A percentile compares a stretch with the other conserved stretches of the same genome.
phyloP scores from a whole-genome alignment of 2,797 vertebrate genomes.

The Alexandromys oeconomus region DNA sequence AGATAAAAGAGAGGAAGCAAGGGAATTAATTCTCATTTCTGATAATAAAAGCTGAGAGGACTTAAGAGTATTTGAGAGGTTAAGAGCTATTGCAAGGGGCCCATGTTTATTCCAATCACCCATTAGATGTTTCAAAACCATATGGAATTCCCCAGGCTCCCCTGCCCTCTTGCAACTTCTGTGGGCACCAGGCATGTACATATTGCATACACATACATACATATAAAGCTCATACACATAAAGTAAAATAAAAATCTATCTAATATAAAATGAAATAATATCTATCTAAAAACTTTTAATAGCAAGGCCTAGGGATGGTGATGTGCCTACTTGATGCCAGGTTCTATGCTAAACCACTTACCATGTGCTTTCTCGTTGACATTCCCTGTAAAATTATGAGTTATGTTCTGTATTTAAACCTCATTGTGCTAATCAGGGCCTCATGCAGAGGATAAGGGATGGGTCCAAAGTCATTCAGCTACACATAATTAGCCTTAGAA shows the following conservation, averaged over 20 bases:
- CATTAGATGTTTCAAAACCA: neutral
- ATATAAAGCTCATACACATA: neutral
- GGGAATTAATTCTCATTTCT: neutral
- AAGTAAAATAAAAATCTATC: neutral
- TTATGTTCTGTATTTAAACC: neutral
- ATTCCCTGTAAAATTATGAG: neutral
- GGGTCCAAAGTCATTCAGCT: neutral
- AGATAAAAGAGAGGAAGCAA: neutral
- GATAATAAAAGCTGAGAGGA: neutral
- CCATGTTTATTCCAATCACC: neutral
- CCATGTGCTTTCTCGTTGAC: neutral
- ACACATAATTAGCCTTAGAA: neutral
- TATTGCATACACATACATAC: neutral
- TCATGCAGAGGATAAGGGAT: neutral
- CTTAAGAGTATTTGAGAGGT: neutral
- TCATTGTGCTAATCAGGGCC: neutral
- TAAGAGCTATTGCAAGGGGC: too few species aligned
- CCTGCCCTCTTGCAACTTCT: neutral
- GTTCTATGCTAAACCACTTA: neutral
- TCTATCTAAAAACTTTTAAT: neutral
- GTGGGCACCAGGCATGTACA: too few species aligned
- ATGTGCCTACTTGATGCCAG: neutral
- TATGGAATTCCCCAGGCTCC: neutral
- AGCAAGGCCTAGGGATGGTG: neutral
- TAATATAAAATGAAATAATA: neutral